A percentile compares a stretch with the other conserved stretches of the same genome.
Evolutionary conservation across 2,888 invertebrate species (phyloP).

Genomic region (Leptarthrus brevirostris): DNA sequence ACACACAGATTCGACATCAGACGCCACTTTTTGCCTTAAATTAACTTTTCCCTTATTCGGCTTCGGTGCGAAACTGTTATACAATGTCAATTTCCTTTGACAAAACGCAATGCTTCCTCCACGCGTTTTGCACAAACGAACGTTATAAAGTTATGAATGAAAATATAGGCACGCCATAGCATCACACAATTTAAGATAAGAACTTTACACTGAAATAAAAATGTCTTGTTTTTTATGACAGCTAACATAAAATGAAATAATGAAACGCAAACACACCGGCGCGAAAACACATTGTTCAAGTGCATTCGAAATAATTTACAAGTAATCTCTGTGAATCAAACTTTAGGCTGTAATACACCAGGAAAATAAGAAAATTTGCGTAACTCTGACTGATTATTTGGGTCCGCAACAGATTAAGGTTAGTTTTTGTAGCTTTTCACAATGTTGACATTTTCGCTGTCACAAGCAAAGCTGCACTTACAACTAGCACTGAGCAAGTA

Average conservation of each 20-base stretch:
- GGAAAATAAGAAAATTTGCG: too few species aligned
- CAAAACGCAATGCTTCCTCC: not conserved
- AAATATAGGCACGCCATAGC: too few species aligned
- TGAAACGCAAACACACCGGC: conserved; percentile 12
- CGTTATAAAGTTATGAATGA: not conserved
- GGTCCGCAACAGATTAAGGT: conserved; percentile 16
- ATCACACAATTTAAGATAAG: too few species aligned
- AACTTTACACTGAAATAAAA: too few species aligned
- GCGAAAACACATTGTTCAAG: conserved; percentile 16
- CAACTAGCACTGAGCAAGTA: not conserved
- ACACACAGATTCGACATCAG: not conserved
- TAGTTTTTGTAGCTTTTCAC: conserved; percentile 15
- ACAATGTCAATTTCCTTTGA: not conserved
- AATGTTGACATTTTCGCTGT: conserved; percentile 35
- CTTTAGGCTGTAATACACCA: too few species aligned
- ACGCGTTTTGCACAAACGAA: not conserved
- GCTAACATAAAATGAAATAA: too few species aligned
- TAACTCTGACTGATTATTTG: too few species aligned
- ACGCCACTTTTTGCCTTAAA: not conserved
- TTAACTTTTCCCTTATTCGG: not conserved
- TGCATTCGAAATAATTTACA: too few species aligned
- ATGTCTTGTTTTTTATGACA: too few species aligned
- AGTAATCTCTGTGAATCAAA: not conserved
- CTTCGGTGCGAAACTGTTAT: not conserved
- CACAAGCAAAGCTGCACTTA: conserved; percentile 6